phyloP scores from a whole-genome alignment of 2,888 invertebrate species.

The Parascotia fuliginaria region DNA sequence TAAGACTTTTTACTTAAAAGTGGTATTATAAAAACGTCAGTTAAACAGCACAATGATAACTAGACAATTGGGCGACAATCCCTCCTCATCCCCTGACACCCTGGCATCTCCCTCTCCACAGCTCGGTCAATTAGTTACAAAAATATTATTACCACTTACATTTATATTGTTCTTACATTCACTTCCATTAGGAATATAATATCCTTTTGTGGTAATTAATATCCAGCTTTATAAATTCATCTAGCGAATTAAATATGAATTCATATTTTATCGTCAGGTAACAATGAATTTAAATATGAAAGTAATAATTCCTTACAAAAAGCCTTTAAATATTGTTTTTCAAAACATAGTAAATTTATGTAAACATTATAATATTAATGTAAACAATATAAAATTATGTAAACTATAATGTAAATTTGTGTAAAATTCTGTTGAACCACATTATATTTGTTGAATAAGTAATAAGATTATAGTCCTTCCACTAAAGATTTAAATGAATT shows the following conservation, averaged over 20 bases:
- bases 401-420: background rate
- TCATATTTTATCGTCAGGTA: no score
- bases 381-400: background rate
- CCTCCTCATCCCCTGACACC: background rate
- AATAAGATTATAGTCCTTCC: background rate
- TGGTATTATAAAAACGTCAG: background rate
- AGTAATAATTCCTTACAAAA: no score
- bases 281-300: no score
- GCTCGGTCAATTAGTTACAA: conserved; percentile 9
- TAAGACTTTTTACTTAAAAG: no score
- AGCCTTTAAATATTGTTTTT: no score
- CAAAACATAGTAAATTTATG: no score
- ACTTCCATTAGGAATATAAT: background rate
- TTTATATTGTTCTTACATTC: conserved; percentile 2
- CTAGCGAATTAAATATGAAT: background rate
- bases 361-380: no score
- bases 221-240: background rate
- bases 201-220: background rate
- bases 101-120: background rate
- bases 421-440: no score
- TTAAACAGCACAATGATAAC: conserved; percentile 1
- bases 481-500: background rate
- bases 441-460: background rate
- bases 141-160: conserved; percentile 9
- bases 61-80: background rate